These are phyloP conservation scores for Neodiprion lecontei DNA, from an alignment of 1,140 invertebrate species.

Conservation along the genomic window DNA sequence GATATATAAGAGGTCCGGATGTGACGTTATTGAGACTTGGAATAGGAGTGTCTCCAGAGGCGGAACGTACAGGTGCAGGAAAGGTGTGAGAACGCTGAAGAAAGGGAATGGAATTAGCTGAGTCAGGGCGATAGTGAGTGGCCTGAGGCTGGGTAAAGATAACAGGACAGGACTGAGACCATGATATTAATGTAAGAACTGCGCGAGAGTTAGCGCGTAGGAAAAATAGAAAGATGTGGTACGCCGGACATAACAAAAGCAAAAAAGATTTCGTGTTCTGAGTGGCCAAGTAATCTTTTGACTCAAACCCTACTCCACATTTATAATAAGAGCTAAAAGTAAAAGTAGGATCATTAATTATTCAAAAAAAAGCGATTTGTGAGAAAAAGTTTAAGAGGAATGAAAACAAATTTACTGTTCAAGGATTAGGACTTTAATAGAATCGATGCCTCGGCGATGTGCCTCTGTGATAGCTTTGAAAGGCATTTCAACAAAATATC, in stretches of 20 bases:
- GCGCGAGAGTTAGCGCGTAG: no score
- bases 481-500: slow-evolving; percentile 41
- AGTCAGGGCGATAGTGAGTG: no score
- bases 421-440: slow-evolving; percentile 23
- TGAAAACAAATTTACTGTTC: slow-evolving; percentile 12
- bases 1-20: no score
- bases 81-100: no score
- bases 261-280: slow-evolving; percentile 32
- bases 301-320: slow-evolving; percentile 44
- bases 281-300: slow-evolving; percentile 37
- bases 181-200: no score
- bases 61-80: no score
- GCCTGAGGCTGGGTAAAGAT: no score
- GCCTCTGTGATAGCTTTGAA: slow-evolving; percentile 36
- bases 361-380: slow-evolving; percentile 32
- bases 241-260: background rate
- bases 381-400: slow-evolving; percentile 30
- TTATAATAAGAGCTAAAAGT: slow-evolving; percentile 34
- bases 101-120: no score
- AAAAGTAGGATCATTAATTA: slow-evolving; percentile 26
- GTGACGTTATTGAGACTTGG: no score
- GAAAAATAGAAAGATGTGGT: no score
- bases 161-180: no score
- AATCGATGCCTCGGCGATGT: slow-evolving; percentile 29
- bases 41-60: no score